Evolutionary conservation across 2,797 vertebrate genomes (phyloP), one percentile per base, ranked within the genome.

Genomic region (Pipistrellus kuhlii): DNA sequence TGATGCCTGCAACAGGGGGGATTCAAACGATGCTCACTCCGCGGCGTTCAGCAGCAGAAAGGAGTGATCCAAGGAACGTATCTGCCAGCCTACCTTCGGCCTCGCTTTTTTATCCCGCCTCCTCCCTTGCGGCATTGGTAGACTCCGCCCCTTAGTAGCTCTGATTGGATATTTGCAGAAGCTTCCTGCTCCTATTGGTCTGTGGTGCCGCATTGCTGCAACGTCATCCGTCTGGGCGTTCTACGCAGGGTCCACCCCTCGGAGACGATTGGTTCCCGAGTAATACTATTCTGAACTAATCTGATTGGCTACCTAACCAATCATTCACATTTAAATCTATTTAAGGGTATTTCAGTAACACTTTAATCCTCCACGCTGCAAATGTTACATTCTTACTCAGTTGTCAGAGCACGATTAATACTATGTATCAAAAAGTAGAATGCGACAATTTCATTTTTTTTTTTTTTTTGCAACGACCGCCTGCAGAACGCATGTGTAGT

Each of bases 81-180:
- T 91, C 94, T 84, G 77, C 87, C 96, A 96, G 90, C 97, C 97
- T 97, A 97, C 96, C 88, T 82, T 96, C 96, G 18, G 93, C 93
- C 92, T 96, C 95, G 85, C 96, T 85, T 80, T 93, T 96, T 96
- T 94, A 93, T 62, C 98, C 96, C 97, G 96, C 97, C 97, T 72
- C 92, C 71, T 38, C 53, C 73, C 78, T 27, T 20, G 96, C 48
- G 21, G 84, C 78, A 98, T 98, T 98, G 97, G 98, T 30, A 73
- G 84, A 46, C 87, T 51, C 97, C 97, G 78, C 51, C 93, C 46
- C 23, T 0, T 0, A 0, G 0, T 10, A 0, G 0, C 44, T 51
- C 4, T 59, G 32, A 93, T 96, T 96, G 97, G 97, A 0, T 1
- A 0, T 0, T 0, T 9, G 4, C 4, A 35, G 0, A 1, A 15